Percentiles rank a stretch among this genome's conserved stretches.
Evolutionary conservation across 2,113 vertebrate genomes (phyloP).

Genomic region (Gobiocypris rarus): DNA sequence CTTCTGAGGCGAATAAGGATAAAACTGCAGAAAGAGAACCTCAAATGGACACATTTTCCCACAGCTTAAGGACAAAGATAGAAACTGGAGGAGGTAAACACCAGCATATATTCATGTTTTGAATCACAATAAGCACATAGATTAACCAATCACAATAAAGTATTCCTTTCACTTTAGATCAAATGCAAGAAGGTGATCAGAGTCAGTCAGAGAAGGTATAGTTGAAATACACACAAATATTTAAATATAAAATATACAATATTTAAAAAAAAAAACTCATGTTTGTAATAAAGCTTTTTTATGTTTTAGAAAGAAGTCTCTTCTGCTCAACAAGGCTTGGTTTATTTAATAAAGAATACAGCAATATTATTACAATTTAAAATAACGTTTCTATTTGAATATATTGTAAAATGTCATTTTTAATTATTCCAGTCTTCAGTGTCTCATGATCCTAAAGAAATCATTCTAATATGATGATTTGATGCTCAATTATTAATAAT

Average conservation of each 20-base stretch:
- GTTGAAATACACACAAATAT: not conserved
- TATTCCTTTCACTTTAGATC: conserved; percentile 52
- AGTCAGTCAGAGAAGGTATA: conserved; percentile 28
- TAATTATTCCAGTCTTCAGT: no score
- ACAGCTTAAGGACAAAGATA: conserved; percentile 13
- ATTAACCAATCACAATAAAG: not conserved
- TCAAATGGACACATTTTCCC: conserved; percentile 29
- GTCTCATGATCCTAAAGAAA: no score
- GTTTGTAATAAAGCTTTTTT: no score
- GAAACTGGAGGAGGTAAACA: conserved; percentile 22
- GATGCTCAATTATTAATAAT: no score
- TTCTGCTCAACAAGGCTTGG: not conserved
- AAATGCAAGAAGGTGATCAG: conserved; percentile 35
- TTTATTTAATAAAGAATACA: no score
- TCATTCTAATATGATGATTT: no score
- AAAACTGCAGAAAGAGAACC: conserved; percentile 39
- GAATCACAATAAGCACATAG: not conserved
- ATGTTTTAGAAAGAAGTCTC: not conserved
- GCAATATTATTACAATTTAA: not conserved
- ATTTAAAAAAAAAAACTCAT: no score
- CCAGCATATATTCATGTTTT: not conserved
- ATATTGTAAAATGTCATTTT: no score
- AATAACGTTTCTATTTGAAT: not conserved
- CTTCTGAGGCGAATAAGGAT: conserved; percentile 41
- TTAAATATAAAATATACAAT: not conserved